These are phyloP conservation scores for Apotomis capreana DNA, from an alignment of 2,888 invertebrate genomes.

Conservation along the genomic window DNA sequence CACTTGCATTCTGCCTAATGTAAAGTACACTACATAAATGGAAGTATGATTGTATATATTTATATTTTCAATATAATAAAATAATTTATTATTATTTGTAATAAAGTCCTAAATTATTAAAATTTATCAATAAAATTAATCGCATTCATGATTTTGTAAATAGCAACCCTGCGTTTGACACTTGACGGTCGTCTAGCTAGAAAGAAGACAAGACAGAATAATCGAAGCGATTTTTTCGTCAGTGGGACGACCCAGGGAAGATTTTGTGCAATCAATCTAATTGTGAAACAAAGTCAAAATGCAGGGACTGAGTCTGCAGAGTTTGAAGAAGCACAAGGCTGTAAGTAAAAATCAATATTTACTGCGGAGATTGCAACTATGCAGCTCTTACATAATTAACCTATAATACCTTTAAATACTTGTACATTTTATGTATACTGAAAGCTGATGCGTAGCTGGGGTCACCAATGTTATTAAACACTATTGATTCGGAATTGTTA, in stretches of 20 bases:
- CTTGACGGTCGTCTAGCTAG: conserved; percentile 11
- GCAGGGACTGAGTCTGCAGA: conserved; percentile 88
- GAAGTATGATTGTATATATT: no score
- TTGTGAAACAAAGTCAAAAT: conserved; percentile 71
- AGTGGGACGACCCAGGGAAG: conserved; percentile 24
- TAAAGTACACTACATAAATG: not conserved
- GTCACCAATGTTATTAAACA: conserved; percentile 33
- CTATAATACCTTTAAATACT: conserved; percentile 51
- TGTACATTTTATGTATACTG: conserved; percentile 36
- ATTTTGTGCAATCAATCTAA: conserved; percentile 23
- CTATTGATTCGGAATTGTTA: not conserved
- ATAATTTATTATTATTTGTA: no score
- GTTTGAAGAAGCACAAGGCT: conserved; percentile 90
- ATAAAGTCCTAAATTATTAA: no score
- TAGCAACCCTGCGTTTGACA: conserved; percentile 35
- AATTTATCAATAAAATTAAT: not conserved
- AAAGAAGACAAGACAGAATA: conserved; percentile 1
- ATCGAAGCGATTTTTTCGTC: conserved; percentile 20
- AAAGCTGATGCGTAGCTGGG: conserved; percentile 35
- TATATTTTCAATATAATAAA: no score
- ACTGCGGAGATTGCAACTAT: conserved; percentile 44
- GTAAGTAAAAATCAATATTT: conserved; percentile 80
- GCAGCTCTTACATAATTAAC: conserved; percentile 78
- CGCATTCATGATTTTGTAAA: not conserved
- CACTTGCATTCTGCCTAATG: conserved; percentile 15